Evolutionary conservation across 1,140 invertebrate genomes (phyloP).

Genomic region (Sminthurinus signatus): DNA sequence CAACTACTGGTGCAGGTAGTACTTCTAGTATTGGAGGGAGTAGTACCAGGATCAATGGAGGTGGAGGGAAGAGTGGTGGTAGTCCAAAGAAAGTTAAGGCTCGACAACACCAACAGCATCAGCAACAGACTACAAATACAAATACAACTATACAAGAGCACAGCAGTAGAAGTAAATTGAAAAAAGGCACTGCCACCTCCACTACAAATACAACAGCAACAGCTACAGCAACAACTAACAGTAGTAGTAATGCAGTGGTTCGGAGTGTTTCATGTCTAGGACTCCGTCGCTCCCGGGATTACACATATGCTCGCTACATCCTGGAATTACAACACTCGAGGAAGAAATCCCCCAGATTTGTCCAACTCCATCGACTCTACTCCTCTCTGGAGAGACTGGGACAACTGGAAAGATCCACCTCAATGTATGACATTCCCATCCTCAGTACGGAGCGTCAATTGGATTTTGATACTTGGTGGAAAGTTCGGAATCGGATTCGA

Average conservation of each 20-base stretch:
- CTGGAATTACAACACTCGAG: slow-evolving; percentile 63
- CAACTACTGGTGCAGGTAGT: too few relatives aligned
- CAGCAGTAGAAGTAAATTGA: too few relatives aligned
- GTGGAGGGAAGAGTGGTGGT: not conserved
- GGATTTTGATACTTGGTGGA: slow-evolving; percentile 80
- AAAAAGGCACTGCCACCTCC: slow-evolving; percentile 3
- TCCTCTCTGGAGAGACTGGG: slow-evolving; percentile 74
- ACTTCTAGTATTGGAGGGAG: not conserved
- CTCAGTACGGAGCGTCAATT: slow-evolving; percentile 60
- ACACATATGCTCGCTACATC: slow-evolving; percentile 52
- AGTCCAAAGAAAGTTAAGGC: slow-evolving; percentile 7
- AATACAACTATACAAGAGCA: slow-evolving; percentile 10
- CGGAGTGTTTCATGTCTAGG: slow-evolving; percentile 26
- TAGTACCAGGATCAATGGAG: not conserved
- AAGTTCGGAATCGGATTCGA: slow-evolving; percentile 66
- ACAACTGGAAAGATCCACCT: slow-evolving; percentile 69
- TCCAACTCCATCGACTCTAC: slow-evolving; percentile 79
- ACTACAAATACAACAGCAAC: not conserved
- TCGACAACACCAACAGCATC: too few relatives aligned
- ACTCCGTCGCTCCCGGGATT: slow-evolving; percentile 33
- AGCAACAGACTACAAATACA: not conserved
- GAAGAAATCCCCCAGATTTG: slow-evolving; percentile 69
- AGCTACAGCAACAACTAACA: not conserved
- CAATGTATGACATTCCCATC: slow-evolving; percentile 60
- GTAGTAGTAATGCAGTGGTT: slow-evolving; percentile 12